phyloP scores from a whole-genome alignment of 92 coral and sea anemone genomes.

The Scolanthus callimorphus region DNA sequence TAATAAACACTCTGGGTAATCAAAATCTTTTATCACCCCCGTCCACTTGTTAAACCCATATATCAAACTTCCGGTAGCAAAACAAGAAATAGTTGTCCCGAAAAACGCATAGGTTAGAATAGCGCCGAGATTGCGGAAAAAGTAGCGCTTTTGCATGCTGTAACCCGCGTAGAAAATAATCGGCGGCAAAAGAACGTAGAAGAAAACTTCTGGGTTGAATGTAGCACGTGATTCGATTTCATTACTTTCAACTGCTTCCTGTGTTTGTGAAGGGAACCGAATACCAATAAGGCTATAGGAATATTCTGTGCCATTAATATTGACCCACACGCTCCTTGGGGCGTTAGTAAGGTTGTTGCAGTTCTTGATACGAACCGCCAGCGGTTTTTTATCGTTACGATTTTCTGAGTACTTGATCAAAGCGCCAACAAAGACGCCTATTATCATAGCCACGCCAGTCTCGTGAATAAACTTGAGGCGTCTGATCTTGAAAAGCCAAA shows the following conservation, averaged over 20 bases:
- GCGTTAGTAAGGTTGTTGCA: constrained; percentile 91
- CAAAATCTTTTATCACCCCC: constrained; percentile 81
- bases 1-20: constrained; percentile 89
- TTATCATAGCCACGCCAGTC: constrained; percentile 96
- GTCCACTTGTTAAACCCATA: constrained; percentile 87
- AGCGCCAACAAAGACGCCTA: constrained; percentile 89
- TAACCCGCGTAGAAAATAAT: constrained; percentile 97
- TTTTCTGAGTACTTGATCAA: constrained; percentile 82
- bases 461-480: constrained; percentile 91
- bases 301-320: constrained; percentile 91
- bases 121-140: constrained; percentile 95
- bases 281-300: constrained; percentile 88
- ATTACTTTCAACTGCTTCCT: constrained; percentile 71
- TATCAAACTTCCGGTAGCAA: constrained; percentile 79
- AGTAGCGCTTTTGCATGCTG: constrained; percentile 95
- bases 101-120: constrained; percentile 93
- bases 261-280: constrained; percentile 75
- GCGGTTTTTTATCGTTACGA: constrained; percentile 61
- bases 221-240: constrained; percentile 93
- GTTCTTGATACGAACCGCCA: constrained; percentile 84
- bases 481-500: constrained; percentile 95
- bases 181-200: constrained; percentile 94
- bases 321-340: constrained; percentile 80
- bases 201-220: constrained; percentile 92
- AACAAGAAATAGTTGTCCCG: constrained; percentile 89